These are phyloP conservation scores for Cromileptes altivelis DNA, from an alignment of 2,113 vertebrate genomes.

Conservation along the genomic window DNA sequence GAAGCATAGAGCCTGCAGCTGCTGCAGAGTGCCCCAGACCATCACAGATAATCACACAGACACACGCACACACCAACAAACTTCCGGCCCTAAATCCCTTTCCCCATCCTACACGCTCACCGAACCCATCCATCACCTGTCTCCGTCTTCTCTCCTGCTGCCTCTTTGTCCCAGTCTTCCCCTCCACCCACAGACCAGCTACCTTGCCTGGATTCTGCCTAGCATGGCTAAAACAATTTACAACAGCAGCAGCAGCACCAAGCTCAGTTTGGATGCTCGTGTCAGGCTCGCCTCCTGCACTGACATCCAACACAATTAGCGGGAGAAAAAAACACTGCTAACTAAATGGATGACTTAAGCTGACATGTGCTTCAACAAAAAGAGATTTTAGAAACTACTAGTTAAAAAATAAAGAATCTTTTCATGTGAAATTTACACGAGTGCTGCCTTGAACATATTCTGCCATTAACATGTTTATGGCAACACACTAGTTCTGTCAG, in stretches of 20 bases:
- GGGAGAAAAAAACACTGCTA: neutral
- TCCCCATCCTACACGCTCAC: constrained; percentile 66
- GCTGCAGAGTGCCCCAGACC: constrained; percentile 67
- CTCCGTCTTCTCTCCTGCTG: constrained; percentile 30
- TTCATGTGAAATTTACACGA: neutral
- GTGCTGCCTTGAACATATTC: neutral
- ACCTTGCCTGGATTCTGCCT: constrained; percentile 37
- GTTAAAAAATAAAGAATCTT: neutral
- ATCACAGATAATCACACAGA: constrained; percentile 71
- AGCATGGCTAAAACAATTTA: constrained; percentile 66
- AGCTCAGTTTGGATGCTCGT: constrained; percentile 42
- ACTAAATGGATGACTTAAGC: neutral
- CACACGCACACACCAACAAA: constrained; percentile 60
- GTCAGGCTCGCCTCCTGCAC: constrained; percentile 26
- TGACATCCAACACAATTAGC: constrained; percentile 14
- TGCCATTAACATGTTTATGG: neutral
- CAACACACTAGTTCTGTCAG: neutral
- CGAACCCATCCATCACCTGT: constrained; percentile 76
- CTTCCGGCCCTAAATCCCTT: constrained; percentile 68
- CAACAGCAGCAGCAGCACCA: constrained; percentile 59
- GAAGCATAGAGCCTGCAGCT: constrained; percentile 67
- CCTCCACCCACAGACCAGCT: constrained; percentile 41
- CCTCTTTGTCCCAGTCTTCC: constrained; percentile 37
- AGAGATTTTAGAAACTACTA: neutral
- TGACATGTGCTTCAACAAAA: constrained; percentile 6